Evolutionary conservation across 2,113 vertebrate genomes (phyloP).

Genomic region (Nibea albiflora): DNA sequence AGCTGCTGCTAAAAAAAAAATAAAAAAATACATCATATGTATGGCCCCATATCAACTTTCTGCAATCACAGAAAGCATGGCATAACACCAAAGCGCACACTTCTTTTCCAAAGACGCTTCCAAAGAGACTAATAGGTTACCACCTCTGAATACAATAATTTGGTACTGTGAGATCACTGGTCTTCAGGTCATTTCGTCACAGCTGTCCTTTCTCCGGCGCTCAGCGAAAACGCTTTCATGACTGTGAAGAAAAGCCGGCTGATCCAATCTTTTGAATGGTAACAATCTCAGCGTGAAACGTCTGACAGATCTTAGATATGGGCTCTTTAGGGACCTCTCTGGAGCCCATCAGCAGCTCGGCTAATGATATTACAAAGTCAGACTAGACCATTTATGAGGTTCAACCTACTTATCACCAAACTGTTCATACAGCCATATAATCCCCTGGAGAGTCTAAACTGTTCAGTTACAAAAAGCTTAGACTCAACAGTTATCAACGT

Average conservation of each 20-base stretch:
- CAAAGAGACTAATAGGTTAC: not conserved
- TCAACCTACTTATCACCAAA: constrained; percentile 46
- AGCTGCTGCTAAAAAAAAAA: not conserved
- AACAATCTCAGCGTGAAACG: constrained; percentile 16
- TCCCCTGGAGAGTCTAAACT: not conserved
- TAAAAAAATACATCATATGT: too few species aligned
- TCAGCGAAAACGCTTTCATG: not conserved
- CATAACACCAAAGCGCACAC: not conserved
- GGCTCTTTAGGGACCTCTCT: constrained; percentile 32
- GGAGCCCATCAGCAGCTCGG: constrained; percentile 20
- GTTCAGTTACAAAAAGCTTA: constrained; percentile 30
- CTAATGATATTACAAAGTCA: constrained; percentile 50
- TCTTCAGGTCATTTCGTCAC: not conserved
- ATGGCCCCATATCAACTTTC: too few species aligned
- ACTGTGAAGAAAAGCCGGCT: not conserved
- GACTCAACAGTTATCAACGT: not conserved
- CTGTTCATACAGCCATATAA: constrained; percentile 23
- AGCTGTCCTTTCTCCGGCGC: not conserved
- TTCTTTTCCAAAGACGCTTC: not conserved
- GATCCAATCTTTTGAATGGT: constrained; percentile 17
- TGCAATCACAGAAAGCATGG: not conserved
- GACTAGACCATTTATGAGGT: constrained; percentile 41
- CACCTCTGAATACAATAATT: not conserved
- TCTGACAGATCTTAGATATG: constrained; percentile 10
- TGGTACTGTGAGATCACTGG: not conserved